phyloP scores from a whole-genome alignment of 2,888 invertebrate species.

The Bugulina stolonifera region DNA sequence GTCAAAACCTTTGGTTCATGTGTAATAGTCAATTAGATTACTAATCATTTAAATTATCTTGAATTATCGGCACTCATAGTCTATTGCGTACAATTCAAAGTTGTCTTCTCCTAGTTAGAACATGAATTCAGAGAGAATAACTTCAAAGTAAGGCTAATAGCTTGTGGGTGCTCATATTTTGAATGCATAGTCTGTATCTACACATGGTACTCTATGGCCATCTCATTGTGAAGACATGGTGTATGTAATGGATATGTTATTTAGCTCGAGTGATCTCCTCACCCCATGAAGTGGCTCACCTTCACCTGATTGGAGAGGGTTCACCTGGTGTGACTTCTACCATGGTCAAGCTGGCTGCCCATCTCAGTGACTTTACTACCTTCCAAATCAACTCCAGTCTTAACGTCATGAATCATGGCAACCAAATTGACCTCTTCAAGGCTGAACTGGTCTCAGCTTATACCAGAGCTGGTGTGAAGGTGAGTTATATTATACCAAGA shows the following conservation, averaged over 20 bases:
- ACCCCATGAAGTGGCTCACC: constrained; percentile 49
- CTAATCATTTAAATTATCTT: too few relatives aligned
- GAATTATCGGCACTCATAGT: too few relatives aligned
- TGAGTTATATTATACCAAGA: too few relatives aligned
- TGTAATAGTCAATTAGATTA: too few relatives aligned
- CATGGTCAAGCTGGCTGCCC: constrained; percentile 46
- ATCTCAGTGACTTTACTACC: constrained; percentile 46
- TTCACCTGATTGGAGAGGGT: constrained; percentile 48
- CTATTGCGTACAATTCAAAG: too few relatives aligned
- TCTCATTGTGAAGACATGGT: not conserved
- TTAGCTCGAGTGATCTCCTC: constrained; percentile 44
- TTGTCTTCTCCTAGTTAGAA: too few relatives aligned
- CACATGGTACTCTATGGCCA: not conserved
- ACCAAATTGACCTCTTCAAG: constrained; percentile 47
- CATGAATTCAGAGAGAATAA: too few relatives aligned
- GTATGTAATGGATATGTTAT: not conserved
- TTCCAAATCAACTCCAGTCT: constrained; percentile 44
- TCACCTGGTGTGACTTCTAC: constrained; percentile 42
- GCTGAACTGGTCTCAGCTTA: constrained; percentile 47
- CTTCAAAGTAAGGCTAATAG: too few relatives aligned
- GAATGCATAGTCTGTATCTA: not conserved
- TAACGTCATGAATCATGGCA: constrained; percentile 27
- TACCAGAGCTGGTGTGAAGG: constrained; percentile 50
- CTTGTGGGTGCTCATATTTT: too few relatives aligned
- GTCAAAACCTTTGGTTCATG: too few relatives aligned